Evolutionary conservation across 2,113 vertebrate genomes (phyloP), one percentile per base, ranked within the genome.

Genomic region (Aix galericulata): DNA sequence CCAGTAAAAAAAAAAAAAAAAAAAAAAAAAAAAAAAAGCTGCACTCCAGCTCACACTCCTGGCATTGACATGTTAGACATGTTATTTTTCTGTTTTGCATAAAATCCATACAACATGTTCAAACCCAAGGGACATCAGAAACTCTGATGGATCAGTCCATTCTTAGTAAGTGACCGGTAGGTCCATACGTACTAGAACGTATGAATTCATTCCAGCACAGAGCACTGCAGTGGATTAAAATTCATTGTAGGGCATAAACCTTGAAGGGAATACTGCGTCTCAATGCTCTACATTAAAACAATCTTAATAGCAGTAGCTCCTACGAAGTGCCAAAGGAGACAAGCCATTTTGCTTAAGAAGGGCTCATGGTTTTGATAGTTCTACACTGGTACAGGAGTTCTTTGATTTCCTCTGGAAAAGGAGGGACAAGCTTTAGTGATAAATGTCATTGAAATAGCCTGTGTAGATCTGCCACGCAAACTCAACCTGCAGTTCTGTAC

Each of bases 51-150:
- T 25, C 13, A 23, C 69, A 23, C 29, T n/a, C 20, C 2, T 17
- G 12, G 16, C 44, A 84, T 42, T 34, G 56, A 67, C 8, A 16
- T n/a, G n/a, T n/a, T n/a, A n/a, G n/a, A 9, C 17, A 55, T 15
- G 2, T 21, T 7, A 23, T 25, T 52, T 14, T 15, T 13, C 10
- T 55, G 38, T 17, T 95, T 29, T 66, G 11, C 13, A 7, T 76
- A 98, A 98, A 98, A 98, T 44, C 96, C 96, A 5, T 97, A 93
- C 88, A 98, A 92, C 62, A 96, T 90, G 4, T 71, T 97, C 67
- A 98, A 96, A 91, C 96, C 97, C 42, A 97, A 97, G 46, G 16
- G 67, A 20, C 93, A 97, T 22, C 96, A 52, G 98, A 97, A 80
- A 98, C 95, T 53, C 96, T 95, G 74, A 95, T 98, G 66, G 97